A percentile compares a stretch with the other conserved stretches of the same genome.
phyloP scores from a whole-genome alignment of 2,113 vertebrate species.

The Dicerorhinus sumatrensis region DNA sequence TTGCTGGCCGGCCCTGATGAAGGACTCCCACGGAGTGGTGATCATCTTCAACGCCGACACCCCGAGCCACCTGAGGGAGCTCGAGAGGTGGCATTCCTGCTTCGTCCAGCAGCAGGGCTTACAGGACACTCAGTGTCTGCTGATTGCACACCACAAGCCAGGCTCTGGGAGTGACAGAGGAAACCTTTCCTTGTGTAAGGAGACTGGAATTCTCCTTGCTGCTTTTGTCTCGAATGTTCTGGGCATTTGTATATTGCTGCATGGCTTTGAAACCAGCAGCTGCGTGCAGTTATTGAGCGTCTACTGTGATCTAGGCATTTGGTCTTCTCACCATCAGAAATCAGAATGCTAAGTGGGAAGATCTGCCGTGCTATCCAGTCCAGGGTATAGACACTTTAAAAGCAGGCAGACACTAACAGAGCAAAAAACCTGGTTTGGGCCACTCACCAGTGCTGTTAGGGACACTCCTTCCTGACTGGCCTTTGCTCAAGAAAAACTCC shows the following conservation, averaged over 20 bases:
- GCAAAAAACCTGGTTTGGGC: background rate
- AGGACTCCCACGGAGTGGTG: slow-evolving; percentile 94
- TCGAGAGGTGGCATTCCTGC: slow-evolving; percentile 94
- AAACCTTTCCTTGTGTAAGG: slow-evolving; percentile 91
- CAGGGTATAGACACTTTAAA: background rate
- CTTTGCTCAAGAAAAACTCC: slow-evolving; percentile 16
- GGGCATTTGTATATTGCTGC: background rate
- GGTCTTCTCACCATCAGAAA: background rate
- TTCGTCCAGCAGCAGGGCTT: slow-evolving; percentile 94
- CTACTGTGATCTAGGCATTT: background rate
- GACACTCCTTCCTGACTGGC: background rate
- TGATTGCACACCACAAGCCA: slow-evolving; percentile 97
- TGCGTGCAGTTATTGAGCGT: background rate
- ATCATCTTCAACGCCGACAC: slow-evolving; percentile 95
- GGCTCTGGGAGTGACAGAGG: slow-evolving; percentile 86
- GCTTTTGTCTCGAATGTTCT: background rate
- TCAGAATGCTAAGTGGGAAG: background rate
- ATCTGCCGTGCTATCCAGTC: background rate
- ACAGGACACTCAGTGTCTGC: slow-evolving; percentile 93
- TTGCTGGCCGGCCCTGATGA: slow-evolving; percentile 97
- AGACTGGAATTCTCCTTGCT: background rate
- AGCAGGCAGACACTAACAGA: background rate
- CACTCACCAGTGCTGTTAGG: background rate
- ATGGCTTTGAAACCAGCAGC: background rate
- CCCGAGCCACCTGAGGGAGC: slow-evolving; percentile 95